Percentiles rank a stretch among this genome's conserved stretches.
Conservation (phyloP, 2,797 vertebrate species). For the Phataginus tricuspis region DNA sequence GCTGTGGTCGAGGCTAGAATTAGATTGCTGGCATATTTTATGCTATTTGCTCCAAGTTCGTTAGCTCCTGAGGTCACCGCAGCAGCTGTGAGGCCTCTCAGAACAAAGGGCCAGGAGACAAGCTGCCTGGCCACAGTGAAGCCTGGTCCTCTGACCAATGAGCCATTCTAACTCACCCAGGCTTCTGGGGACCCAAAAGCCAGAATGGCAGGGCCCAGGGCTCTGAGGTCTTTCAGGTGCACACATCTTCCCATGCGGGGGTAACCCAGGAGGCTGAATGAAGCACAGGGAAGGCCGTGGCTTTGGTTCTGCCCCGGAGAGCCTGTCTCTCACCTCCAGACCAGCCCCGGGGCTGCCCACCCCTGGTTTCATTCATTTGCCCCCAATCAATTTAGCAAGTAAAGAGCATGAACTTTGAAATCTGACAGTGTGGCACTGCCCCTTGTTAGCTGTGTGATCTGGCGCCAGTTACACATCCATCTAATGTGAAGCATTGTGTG, state of each 20-base stretch:
- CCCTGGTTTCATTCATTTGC: neutral
- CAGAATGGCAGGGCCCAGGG: neutral
- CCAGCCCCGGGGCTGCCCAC: neutral
- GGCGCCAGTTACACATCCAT: neutral
- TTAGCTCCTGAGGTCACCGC: conserved; percentile 15
- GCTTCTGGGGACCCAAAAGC: neutral
- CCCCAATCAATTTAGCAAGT: neutral
- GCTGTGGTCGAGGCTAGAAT: neutral
- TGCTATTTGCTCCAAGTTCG: conserved; percentile 45
- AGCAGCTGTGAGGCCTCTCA: neutral
- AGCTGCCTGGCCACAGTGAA: neutral
- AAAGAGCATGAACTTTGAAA: neutral
- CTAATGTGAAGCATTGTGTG: neutral
- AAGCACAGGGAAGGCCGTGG: neutral
- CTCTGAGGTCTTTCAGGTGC: neutral
- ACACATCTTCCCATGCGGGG: fast-evolving
- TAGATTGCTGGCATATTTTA: neutral
- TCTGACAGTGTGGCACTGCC: no score
- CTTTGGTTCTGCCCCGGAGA: neutral
- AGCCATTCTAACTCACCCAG: no score
- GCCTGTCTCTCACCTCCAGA: neutral
- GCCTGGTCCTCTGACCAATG: neutral
- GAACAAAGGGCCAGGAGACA: neutral
- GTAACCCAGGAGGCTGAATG: no score
- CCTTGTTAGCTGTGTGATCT: neutral